Base-by-base conservation (phyloP, 2,113 vertebrate species). In the Solenodon paradoxus region DNA sequence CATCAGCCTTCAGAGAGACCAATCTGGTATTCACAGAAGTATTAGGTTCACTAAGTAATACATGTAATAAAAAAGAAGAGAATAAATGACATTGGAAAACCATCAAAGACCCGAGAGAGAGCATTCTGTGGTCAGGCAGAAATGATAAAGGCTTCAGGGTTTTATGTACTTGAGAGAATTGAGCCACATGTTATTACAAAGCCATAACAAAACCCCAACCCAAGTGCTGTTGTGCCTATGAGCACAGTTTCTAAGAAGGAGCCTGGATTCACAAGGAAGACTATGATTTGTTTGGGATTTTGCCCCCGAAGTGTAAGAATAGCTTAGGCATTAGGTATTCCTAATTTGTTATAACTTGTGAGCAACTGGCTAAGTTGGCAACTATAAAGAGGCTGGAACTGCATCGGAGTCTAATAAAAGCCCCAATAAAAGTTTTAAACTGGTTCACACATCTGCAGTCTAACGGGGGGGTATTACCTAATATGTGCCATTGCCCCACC, bases 371-470 rank as follows among this genome's bases (percentile, higher is more conserved):
- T 97, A 96, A 45, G 2, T 64, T 98, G 97, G 98, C 97, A 98
- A 97, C 90, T 55, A 84, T 96, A 96, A 97, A 98, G 97, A 97
- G 95, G 79, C 93, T 92, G 92, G 82, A 97, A 97, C 96, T 98
- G 95, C 98, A 98, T 98, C 59, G 94, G 96, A 97, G 97, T 96
- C 98, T 98, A 97, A 98, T 99, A 98, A 98, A 98, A 98, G 66
- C 63, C 88, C 95, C 88, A 98, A 96, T 98, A 98, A 98, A 99
- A 98, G 83, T 98, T 98, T 98, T 97, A 98, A 98, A 98, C 97
- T 98, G 97, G 97, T 98, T 98, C 98, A 98, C 98, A 98, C 98
- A 98, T 98, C 98, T 98, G 98, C 93, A 95, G 96, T 97, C 96
- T 98, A 96, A 97, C 61, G 96, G 96, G 97, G 97, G 95, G 96